A percentile compares a stretch with the other conserved stretches of the same genome.
Evolutionary conservation across 2,113 vertebrate species (phyloP).

Genomic region (Halichoeres trimaculatus): DNA sequence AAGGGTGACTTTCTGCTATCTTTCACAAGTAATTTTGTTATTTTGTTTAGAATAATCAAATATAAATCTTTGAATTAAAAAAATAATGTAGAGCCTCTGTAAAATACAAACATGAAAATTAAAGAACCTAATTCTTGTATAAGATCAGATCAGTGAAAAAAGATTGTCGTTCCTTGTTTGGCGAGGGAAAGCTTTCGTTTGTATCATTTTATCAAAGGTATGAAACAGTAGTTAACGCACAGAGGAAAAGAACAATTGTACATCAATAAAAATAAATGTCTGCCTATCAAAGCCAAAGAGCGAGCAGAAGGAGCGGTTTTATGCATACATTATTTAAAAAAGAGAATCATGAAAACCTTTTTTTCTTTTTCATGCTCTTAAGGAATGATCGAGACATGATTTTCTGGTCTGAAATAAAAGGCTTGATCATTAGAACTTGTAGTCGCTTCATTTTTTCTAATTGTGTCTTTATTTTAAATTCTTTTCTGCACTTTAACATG

Average conservation of each 20-base stretch:
- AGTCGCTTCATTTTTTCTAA: not conserved
- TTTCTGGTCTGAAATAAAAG: not conserved
- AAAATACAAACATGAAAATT: conserved; percentile 23
- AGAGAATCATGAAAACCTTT: conserved; percentile 26
- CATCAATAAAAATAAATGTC: conserved; percentile 45
- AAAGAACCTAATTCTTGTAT: conserved; percentile 23
- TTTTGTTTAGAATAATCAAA: not conserved
- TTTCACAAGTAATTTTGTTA: too few relatives aligned
- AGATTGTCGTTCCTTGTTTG: not conserved
- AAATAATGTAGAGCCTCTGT: conserved; percentile 8
- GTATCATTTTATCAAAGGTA: conserved; percentile 42
- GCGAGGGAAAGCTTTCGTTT: conserved; percentile 2
- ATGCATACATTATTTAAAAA: conserved; percentile 44
- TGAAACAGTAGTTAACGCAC: conserved; percentile 30
- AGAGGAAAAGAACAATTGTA: conserved; percentile 45
- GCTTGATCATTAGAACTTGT: not conserved
- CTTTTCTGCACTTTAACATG: not conserved
- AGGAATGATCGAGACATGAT: conserved; percentile 19
- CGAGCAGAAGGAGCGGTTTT: conserved; percentile 24
- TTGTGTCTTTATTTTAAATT: not conserved
- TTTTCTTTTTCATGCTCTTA: conserved; percentile 27
- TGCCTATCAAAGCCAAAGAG: conserved; percentile 34
- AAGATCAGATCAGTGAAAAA: conserved; percentile 3
- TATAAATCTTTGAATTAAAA: not conserved
- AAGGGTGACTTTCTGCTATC: too few relatives aligned